Evolutionary conservation across 2,797 vertebrate species (phyloP).

Genomic region (Oceanodroma leucorhoa): DNA sequence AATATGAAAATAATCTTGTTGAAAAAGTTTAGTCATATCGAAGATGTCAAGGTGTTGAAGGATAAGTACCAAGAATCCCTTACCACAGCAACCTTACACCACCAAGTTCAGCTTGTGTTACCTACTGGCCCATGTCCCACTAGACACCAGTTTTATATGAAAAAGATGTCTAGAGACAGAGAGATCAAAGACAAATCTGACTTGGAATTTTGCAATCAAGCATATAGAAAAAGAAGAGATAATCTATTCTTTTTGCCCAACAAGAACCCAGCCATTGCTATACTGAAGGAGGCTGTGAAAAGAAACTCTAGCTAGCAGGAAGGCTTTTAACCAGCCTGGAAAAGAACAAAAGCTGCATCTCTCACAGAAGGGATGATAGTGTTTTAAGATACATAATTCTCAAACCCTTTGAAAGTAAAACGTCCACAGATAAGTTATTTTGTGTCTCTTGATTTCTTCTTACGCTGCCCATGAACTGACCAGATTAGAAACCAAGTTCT

Average conservation of each 20-base stretch:
- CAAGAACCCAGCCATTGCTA: not conserved
- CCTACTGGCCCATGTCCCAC: not conserved
- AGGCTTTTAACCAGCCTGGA: not conserved
- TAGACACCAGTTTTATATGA: not conserved
- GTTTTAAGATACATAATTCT: not conserved
- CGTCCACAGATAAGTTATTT: not conserved
- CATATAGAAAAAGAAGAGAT: not conserved
- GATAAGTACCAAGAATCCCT: not conserved
- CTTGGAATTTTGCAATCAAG: not conserved
- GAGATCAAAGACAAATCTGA: not conserved
- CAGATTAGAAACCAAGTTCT: not conserved
- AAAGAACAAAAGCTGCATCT: not conserved
- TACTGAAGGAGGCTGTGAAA: not conserved
- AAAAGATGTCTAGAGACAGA: not conserved
- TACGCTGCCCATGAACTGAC: not conserved
- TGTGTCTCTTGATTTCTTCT: not conserved
- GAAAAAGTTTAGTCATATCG: not conserved
- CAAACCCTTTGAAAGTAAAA: not conserved
- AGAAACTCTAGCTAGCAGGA: not conserved
- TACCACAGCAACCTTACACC: not conserved
- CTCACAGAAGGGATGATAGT: rapidly evolving
- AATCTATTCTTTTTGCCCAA: not conserved
- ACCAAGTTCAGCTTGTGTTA: not conserved
- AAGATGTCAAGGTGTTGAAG: not conserved
- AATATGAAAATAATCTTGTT: not conserved